phyloP scores from a whole-genome alignment of 2,888 invertebrate genomes.

The Bibio marci region DNA sequence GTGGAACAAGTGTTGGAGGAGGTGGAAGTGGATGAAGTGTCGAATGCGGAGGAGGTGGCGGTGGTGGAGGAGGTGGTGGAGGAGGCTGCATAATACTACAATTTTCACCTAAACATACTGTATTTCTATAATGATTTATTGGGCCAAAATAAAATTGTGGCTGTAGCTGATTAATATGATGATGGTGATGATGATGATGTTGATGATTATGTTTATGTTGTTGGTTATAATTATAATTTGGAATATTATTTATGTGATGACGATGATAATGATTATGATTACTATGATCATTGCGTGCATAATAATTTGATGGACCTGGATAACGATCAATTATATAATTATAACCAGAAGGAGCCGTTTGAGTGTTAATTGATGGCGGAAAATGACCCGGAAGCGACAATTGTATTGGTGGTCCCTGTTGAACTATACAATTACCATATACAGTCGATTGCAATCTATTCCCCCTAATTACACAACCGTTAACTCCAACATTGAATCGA shows the following conservation, averaged over 20 bases:
- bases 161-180: not conserved
- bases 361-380: no score
- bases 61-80: constrained; percentile 33
- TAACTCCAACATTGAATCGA: constrained; percentile 1
- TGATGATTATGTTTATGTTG: not conserved
- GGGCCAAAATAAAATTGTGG: constrained; percentile 2
- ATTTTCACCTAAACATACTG: no score
- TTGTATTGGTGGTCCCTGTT: not conserved
- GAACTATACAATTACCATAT: not conserved
- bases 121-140: no score
- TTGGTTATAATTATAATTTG: not conserved
- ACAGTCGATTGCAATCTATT: not conserved
- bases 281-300: not conserved
- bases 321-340: no score
- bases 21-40: not conserved
- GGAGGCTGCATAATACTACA: no score
- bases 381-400: no score
- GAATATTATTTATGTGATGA: not conserved
- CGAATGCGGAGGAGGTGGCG: not conserved
- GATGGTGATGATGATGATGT: not conserved
- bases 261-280: not conserved
- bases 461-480: not conserved
- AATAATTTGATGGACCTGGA: no score
- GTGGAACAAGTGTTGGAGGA: not conserved
- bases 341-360: no score